Conservation (phyloP, 2,113 vertebrate species). For the Neoarius graeffei region DNA sequence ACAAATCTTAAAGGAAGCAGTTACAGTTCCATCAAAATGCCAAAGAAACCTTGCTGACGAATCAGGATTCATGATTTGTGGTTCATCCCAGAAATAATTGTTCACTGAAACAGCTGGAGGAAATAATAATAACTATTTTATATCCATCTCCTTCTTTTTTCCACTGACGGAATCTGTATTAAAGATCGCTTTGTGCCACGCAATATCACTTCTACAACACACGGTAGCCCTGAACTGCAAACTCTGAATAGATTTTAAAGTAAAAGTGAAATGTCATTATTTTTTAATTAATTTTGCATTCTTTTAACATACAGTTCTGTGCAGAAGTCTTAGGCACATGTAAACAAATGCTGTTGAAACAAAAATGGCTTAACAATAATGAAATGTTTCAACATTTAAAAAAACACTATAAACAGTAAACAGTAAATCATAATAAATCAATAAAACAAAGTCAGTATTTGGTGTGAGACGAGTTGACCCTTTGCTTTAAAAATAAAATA, state of each 20-base stretch:
- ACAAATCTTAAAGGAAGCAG: not conserved
- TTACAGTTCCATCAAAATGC: constrained; percentile 47
- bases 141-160: not conserved
- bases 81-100: constrained; percentile 42
- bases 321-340: too few species aligned
- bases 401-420: too few species aligned
- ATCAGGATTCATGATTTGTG: constrained; percentile 10
- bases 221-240: not conserved
- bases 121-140: constrained; percentile 17
- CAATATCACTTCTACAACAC: not conserved
- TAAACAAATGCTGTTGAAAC: too few species aligned
- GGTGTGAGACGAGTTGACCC: too few species aligned
- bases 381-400: too few species aligned
- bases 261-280: not conserved
- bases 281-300: not conserved
- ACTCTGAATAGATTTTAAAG: not conserved
- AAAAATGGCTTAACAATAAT: too few species aligned
- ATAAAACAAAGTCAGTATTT: too few species aligned
- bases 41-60: constrained; percentile 48
- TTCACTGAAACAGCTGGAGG: constrained; percentile 25
- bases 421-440: too few species aligned
- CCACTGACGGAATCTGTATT: not conserved
- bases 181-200: constrained; percentile 36
- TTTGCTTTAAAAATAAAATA: too few species aligned
- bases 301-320: not conserved